A percentile compares a stretch with the other conserved stretches of the same genome.
phyloP scores from a whole-genome alignment of 2,113 vertebrate species.

The Bufo gargarizans region DNA sequence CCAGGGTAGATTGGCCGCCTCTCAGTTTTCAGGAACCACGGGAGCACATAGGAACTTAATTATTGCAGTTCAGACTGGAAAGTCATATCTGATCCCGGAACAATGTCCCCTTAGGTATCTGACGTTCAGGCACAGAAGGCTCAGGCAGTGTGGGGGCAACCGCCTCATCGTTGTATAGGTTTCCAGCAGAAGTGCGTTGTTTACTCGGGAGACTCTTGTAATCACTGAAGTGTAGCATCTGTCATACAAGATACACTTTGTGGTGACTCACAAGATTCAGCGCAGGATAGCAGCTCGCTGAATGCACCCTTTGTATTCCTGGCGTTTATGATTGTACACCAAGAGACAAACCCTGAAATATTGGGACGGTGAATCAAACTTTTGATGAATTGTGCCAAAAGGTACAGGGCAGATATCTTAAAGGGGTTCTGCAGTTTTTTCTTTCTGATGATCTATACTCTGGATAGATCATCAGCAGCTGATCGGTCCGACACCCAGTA shows the following conservation, averaged over 20 bases:
- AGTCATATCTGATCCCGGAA: slow-evolving; percentile 8
- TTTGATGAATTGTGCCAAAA: too few relatives aligned
- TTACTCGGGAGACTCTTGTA: not conserved
- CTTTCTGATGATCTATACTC: too few relatives aligned
- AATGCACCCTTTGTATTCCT: not conserved
- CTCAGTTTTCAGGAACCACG: not conserved
- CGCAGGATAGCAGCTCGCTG: not conserved
- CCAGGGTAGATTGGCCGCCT: not conserved
- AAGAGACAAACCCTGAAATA: too few relatives aligned
- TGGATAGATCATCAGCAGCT: too few relatives aligned
- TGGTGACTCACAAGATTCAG: not conserved
- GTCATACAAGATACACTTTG: slow-evolving; percentile 5
- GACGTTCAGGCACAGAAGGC: not conserved
- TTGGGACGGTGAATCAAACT: too few relatives aligned
- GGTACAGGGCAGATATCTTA: too few relatives aligned
- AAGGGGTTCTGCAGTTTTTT: too few relatives aligned
- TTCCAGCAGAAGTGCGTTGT: not conserved
- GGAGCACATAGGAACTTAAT: not conserved
- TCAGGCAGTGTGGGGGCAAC: not conserved
- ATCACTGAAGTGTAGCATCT: slow-evolving; percentile 3
- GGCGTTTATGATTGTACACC: not conserved
- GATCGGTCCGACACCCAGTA: too few relatives aligned
- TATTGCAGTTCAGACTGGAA: not conserved
- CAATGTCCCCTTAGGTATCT: not conserved
- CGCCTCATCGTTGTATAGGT: not conserved